phyloP scores from a whole-genome alignment of 2,888 invertebrate species.

The Athalia rosae region DNA sequence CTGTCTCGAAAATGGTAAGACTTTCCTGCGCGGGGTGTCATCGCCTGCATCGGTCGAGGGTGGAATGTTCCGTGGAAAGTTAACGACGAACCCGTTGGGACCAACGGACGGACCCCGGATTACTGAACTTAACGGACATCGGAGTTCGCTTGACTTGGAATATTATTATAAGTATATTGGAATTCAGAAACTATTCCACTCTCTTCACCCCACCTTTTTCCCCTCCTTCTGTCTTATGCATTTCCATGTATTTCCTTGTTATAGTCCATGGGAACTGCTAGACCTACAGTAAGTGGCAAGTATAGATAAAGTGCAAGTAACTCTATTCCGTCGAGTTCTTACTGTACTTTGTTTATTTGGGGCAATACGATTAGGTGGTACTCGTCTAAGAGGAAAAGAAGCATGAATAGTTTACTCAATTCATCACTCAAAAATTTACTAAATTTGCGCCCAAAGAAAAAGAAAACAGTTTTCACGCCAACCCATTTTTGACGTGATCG shows the following conservation, averaged over 20 bases:
- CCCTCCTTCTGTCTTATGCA: background rate
- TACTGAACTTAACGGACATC: constrained; percentile 9
- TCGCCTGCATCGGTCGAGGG: background rate
- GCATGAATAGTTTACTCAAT: no score
- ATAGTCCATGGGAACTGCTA: background rate
- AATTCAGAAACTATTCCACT: constrained; percentile 38
- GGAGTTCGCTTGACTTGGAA: constrained; percentile 2
- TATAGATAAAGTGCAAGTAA: background rate
- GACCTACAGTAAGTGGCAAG: background rate
- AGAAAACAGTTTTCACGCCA: background rate
- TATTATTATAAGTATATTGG: constrained; percentile 9
- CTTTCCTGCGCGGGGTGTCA: background rate
- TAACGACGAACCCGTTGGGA: constrained; percentile 9
- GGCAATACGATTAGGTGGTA: no score
- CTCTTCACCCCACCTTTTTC: constrained; percentile 4
- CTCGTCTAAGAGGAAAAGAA: no score
- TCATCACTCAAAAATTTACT: no score
- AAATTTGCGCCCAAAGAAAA: no score
- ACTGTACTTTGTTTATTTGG: background rate
- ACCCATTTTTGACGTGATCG: background rate
- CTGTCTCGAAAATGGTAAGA: background rate
- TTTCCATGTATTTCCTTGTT: background rate
- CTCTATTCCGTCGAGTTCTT: background rate
- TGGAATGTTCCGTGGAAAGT: constrained; percentile 29
- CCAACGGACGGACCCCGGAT: background rate